Base-by-base conservation (phyloP, 2,797 vertebrate genomes). In the Chelon auratus region DNA sequence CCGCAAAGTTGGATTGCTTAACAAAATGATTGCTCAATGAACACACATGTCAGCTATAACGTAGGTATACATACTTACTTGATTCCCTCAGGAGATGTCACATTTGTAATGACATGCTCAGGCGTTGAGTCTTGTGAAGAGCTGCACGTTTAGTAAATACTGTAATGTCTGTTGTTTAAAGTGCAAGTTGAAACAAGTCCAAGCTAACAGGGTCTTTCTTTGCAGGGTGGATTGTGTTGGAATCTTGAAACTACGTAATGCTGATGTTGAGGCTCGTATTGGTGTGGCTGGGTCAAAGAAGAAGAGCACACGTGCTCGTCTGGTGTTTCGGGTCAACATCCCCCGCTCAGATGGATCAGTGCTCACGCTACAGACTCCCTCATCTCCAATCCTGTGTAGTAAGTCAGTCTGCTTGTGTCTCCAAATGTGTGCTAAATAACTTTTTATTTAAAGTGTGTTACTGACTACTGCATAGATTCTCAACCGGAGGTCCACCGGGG, bases 241-340 rank as follows among this genome's bases (percentile, higher is more conserved):
- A 72, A 98, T 99, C 81, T 82, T 99, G 88, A 99, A 99, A 92
- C 95, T 99, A 58, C 95, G 98, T 72, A 99, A 99, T 50, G 97
- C 98, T 13, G 98, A 99, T 30, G 98, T 99, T 2, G 98, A 99
- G 91, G 97, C 97, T 85, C 96, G 98, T 75, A 99, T 99, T 62
- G 98, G 97, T 26, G 95, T 99, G 68, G 97, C 96, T 0, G 97
- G 98, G 22, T 99, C 98, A 37, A 99, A 99, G 94, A 99, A 98
- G 83, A 99, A 99, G 84, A 99, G 98, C 91, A 99, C 98, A 13
- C 97, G 97, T 0, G 97, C 97, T 57, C 94, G 98, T 66, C 94
- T 99, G 79, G 97, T 99, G 69, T 99, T 99, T 84, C 94, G 98
- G 45, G 97, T 98, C 82, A 98, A 95, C 91, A 95, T 98, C 81